phyloP scores from a whole-genome alignment of 2,888 invertebrate genomes.

The Watsonalla binaria region DNA sequence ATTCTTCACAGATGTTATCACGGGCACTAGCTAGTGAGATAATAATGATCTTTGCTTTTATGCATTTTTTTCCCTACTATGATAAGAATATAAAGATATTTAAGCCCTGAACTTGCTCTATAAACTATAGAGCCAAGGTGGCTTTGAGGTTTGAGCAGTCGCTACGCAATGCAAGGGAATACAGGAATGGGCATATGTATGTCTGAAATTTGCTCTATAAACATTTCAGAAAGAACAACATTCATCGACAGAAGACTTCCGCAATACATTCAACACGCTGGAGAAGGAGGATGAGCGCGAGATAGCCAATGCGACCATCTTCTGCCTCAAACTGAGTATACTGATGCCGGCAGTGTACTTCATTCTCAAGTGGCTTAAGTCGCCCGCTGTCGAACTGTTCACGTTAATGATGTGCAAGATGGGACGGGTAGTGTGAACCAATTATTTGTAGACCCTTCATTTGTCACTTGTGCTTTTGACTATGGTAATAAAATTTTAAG shows the following conservation, averaged over 20 bases:
- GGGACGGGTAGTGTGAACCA: neutral
- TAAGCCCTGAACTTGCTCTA: no score
- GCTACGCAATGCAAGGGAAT: no score
- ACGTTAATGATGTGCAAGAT: constrained; percentile 5
- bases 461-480: neutral
- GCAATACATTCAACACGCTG: constrained; percentile 30
- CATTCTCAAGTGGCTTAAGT: constrained; percentile 29
- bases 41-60: no score
- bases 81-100: no score
- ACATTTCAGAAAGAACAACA: constrained; percentile 25
- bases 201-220: neutral
- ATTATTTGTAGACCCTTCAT: neutral
- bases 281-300: constrained; percentile 10
- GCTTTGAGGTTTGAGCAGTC: no score
- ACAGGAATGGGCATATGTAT: no score
- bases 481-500: neutral
- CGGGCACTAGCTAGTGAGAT: no score
- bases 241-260: constrained; percentile 32
- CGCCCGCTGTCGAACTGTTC: constrained; percentile 19
- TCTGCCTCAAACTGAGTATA: constrained; percentile 32
- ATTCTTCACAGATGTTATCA: no score
- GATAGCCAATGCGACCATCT: constrained; percentile 9
- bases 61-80: no score
- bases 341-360: constrained; percentile 36
- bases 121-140: no score